Base-by-base conservation (phyloP, 2,113 vertebrate genomes). In the Anas platyrhynchos region DNA sequence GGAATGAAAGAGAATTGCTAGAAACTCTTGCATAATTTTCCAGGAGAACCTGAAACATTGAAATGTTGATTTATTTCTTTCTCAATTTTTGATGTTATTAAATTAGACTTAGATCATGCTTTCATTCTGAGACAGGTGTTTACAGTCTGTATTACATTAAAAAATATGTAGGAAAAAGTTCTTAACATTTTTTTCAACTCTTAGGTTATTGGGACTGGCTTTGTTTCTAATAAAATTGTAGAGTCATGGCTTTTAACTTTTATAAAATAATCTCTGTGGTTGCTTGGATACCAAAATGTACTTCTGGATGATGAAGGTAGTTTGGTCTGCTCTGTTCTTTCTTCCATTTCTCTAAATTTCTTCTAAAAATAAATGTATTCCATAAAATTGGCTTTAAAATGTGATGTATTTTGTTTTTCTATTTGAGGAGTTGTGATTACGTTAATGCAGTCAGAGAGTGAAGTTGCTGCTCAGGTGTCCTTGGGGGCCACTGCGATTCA, bases 201-300 rank as follows among this genome's bases (percentile, higher is more conserved):
- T 68, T 20, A 41, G 36, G 41, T 41, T 41, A 41, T 41, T 41
- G 41, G 41, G 41, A 41, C 12, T 41, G 41, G 41, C 41, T 41
- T 41, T 41, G 41, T 41, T 41, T 41, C 38, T 41, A 63, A 55
- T 63, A 88, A 48, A 76, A 86, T 5, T 72, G 20, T 38, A 50
- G 55, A 94, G 44, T 43, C 26, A 46, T 3, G 8, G 41, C 62
- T 93, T 88, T 83, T 46, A 86, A 20, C 38, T 54, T 65, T 12
- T 16, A 63, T 59, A 58, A 93, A 66, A 77, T 72, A 2, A 1
- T 85, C 38, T 7, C 34, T 63, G 50, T 83, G 32, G 54, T 93
- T 93, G 71, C 91, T 88, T 92, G 29, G 72, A 52, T 95, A 88
- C 88, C 77, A 68, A 94, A 93, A 86, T 88, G 26, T 74, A 15